Base-by-base conservation (phyloP, 2,797 vertebrate genomes). In the Hylomyscus alleni region DNA sequence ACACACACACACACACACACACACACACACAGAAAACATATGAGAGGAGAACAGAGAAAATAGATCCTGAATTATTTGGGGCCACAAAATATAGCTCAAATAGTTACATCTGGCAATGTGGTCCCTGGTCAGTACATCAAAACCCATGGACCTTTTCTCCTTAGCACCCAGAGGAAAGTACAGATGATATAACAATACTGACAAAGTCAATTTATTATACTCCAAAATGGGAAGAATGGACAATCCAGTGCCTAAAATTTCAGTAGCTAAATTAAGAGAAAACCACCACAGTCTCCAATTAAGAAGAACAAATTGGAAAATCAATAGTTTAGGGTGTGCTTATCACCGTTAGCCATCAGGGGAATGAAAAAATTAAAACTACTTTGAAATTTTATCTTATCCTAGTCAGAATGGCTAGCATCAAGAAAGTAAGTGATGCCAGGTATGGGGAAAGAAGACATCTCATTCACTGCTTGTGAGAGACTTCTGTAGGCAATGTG, bases 221-320 rank as follows among this genome's bases (percentile, higher is more conserved):
- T 91, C 67, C 92, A 93, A 93, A 94, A 90, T 80, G 9, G 40
- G 26, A 76, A 92, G 29, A 93, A 62, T 26, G 1, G 52, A 95
- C 22, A 95, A 90, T 88, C 50, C 58, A 37, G n/a, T 31, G 84
- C 65, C 54, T 26, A 72, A 95, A 94, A 95, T 93, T 95, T 56
- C 54, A 93, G 67, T n/a, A 91, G 26, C 72, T 76, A 89, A 76
- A 78, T 94, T 58, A 94, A 85, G 24, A 62, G 7, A 81, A 84
- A 94, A 94, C 50, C n/a, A 26, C 37, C 77, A 77, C 37, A 92
- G 9, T 47, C 91, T 87, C 81, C 24, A 31, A 94, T 72, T 89
- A 50, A 17, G 37, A 56, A 60, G 19, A 40, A 56, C 73, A 62
- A n/a, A 89, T 14, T 60, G 12, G 9, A 40, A 12, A 13, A 17